Base-by-base conservation (phyloP, 2,888 invertebrate species). In the Agapostemon virescens region DNA sequence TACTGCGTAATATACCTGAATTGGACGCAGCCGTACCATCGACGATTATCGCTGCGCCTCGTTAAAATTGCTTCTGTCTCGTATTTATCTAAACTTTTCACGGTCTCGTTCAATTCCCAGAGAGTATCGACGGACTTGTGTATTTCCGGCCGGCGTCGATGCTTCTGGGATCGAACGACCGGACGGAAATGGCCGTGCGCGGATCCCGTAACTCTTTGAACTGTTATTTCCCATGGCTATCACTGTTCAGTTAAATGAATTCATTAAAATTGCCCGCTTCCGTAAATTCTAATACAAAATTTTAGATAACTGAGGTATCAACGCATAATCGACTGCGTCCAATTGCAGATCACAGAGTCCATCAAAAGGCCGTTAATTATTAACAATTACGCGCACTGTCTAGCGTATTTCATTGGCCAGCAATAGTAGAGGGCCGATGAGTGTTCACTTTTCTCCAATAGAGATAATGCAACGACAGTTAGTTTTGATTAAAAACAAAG, bases 11-110 rank as follows among this genome's bases (percentile, higher is more conserved):
- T 64, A 70, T 77, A 79, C 74, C n/a, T 40, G 69, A 80, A 83
- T 84, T 79, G 84, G 68, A 77, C 79, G 58, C 42, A 42, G 45
- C 40, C 67, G 40, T 77, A 71, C 67, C 70, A 82, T 87, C 67
- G 84, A 45, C 77, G 75, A 87, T 87, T 79, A 79, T 61, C 74
- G 42, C 13, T 11, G 55, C 40, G 63, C 9, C 77, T 40, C 73
- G 73, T 81, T 77, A 70, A 67, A 74, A 20, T 55, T 55, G n/a
- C 42, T 20, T 15, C 49, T 30, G 66, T 61, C 74, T 72, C 83
- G 36, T 74, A 74, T 80, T 83, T 77, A 76, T 74, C 20, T 45
- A 69, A 77, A 80, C 73, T 64, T 80, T 74, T 61, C 64, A 33
- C 15, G 15, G 11, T n/a, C 42, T 40, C 17, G 45, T 64, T 63